phyloP scores from a whole-genome alignment of 2,113 vertebrate genomes.

The Otolemur garnettii region DNA sequence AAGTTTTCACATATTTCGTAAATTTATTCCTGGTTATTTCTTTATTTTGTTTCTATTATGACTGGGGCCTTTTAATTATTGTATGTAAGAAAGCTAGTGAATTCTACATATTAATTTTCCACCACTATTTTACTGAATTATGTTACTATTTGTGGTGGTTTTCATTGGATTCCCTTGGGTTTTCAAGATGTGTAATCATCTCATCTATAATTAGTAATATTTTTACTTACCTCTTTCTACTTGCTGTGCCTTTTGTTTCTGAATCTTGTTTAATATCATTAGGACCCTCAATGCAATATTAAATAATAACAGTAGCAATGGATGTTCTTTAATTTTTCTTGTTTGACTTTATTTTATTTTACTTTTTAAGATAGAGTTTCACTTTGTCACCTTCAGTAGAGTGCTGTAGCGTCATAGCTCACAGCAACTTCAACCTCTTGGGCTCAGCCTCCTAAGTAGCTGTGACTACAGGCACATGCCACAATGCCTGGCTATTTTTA shows the following conservation, averaged over 20 bases:
- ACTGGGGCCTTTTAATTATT: neutral
- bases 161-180: neutral
- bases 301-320: neutral
- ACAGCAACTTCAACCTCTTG: no score
- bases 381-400: no score
- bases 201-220: neutral
- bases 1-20: neutral
- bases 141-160: neutral
- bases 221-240: neutral
- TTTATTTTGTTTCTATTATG: neutral
- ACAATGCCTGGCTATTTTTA: no score
- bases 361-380: no score
- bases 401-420: no score
- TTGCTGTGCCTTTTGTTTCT: neutral
- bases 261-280: neutral
- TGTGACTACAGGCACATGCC: no score
- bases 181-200: neutral
- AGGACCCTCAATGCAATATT: neutral
- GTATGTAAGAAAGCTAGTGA: neutral
- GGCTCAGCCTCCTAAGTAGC: no score
- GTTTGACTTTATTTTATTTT: neutral
- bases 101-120: neutral
- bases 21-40: neutral
- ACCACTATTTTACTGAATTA: neutral
- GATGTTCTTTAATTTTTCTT: neutral